Percentiles rank a stretch among this genome's conserved stretches.
Conservation (phyloP, 2,797 vertebrate species). For the Potorous gilbertii region DNA sequence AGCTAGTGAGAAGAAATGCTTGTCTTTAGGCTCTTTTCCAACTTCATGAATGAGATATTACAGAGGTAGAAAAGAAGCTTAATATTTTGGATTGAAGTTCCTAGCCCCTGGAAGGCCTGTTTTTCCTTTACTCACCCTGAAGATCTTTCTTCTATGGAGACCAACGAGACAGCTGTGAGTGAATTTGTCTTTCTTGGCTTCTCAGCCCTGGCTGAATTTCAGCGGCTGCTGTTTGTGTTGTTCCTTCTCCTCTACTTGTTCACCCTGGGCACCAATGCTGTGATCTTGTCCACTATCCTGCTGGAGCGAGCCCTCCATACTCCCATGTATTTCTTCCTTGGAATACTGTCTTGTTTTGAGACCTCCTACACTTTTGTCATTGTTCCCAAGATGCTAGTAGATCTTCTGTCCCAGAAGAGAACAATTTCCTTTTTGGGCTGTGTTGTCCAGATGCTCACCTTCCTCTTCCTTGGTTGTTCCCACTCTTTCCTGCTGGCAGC, state of each 20-base stretch:
- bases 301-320: constrained; percentile 78
- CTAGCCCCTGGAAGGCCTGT: background rate
- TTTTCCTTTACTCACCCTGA: background rate
- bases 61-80: background rate
- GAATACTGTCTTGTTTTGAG: constrained; percentile 61
- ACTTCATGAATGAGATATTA: background rate
- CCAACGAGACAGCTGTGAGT: constrained; percentile 45
- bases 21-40: background rate
- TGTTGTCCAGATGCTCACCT: constrained; percentile 60
- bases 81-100: background rate
- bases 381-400: constrained; percentile 67
- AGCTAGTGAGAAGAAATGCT: background rate
- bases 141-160: background rate
- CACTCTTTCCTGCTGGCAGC: constrained; percentile 67
- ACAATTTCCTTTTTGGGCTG: constrained; percentile 69
- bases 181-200: constrained; percentile 63
- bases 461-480: constrained; percentile 59
- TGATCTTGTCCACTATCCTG: constrained; percentile 76
- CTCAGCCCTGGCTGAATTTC: constrained; percentile 46
- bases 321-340: constrained; percentile 84
- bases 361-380: constrained; percentile 53
- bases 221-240: constrained; percentile 42
- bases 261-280: constrained; percentile 79
- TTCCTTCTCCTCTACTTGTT: constrained; percentile 82
- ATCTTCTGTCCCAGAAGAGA: constrained; percentile 54